Base-by-base conservation (phyloP, 2,113 vertebrate genomes). In the Charina bottae region DNA sequence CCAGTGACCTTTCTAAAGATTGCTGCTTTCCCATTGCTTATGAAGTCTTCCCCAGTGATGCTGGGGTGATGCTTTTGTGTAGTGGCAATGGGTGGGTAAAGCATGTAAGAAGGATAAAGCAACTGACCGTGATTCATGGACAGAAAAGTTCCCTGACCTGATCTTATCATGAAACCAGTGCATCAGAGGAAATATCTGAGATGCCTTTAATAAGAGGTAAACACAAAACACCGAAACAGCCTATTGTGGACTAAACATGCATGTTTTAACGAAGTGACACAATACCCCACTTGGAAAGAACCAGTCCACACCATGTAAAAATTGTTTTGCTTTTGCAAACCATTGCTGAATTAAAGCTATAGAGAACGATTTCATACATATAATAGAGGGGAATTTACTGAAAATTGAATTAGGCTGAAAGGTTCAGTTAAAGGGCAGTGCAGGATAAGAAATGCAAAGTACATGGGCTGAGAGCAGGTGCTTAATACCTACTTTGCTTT, bases 331-430 rank as follows among this genome's bases (percentile, higher is more conserved):
- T 28, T 13, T 68, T 68, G 62, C 62, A 68, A 68, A 68, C n/a
- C 72, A 62, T 68, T 90, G 37, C 85, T 92, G 92, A 90, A 88
- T 93, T 92, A 93, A 92, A 93, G 28, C 58, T 85, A 46, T 55
- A 89, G 85, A 58, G 26, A 84, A 53, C 72, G n/a, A 85, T 94
- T 92, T 87, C 68, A 26, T 85, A 87, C 24, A 84, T 83, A 90
- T 89, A 56, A 60, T 24, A 95, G 93, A 60, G 94, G 92, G 55
- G 89, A 78, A 93, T 2, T 83, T 7, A 92, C 93, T 93, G 95
- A 93, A 94, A 94, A 91, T 55, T 4, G 12, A 9, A 92, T 54
- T 89, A 55, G 72, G 78, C 89, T 92, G 56, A 9, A 13, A 15
- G 89, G 8, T 62, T 94, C 46, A 85, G 56, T 90, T 89, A 92